Evolutionary conservation across 2,797 vertebrate genomes (phyloP).

Genomic region (Hypotaenidia okinawae): DNA sequence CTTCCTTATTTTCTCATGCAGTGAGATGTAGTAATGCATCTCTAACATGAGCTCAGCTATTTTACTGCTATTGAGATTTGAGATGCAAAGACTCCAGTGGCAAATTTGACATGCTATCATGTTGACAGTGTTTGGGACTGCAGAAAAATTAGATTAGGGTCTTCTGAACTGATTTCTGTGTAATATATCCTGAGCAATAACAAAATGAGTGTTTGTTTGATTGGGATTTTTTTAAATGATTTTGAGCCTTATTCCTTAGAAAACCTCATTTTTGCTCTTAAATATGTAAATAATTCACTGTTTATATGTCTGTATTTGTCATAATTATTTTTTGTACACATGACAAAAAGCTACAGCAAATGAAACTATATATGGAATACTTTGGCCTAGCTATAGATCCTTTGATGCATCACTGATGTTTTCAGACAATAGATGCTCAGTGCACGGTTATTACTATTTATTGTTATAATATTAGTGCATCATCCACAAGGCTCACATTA

Average conservation of each 20-base stretch:
- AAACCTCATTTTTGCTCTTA: background rate
- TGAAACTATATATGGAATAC: background rate
- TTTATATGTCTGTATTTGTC: background rate
- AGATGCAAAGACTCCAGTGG: background rate
- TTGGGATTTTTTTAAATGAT: background rate
- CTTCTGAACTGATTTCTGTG: background rate
- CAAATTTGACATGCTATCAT: background rate
- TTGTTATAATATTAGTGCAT: background rate
- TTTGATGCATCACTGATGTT: background rate
- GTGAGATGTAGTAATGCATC: background rate
- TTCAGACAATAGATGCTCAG: background rate
- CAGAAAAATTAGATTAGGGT: background rate
- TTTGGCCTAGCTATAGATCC: background rate
- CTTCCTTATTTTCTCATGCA: background rate
- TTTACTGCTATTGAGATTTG: rapidly evolving
- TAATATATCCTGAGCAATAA: background rate
- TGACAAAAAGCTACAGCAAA: background rate
- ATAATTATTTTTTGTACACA: background rate
- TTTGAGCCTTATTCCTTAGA: background rate
- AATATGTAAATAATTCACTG: background rate
- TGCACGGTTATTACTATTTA: background rate
- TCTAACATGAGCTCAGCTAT: background rate
- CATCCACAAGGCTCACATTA: background rate
- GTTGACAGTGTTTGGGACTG: background rate
- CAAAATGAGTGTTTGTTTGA: background rate